A percentile compares a stretch with the other conserved stretches of the same genome.
phyloP scores from a whole-genome alignment of 2,113 vertebrate genomes.

The Miniopterus natalensis region DNA sequence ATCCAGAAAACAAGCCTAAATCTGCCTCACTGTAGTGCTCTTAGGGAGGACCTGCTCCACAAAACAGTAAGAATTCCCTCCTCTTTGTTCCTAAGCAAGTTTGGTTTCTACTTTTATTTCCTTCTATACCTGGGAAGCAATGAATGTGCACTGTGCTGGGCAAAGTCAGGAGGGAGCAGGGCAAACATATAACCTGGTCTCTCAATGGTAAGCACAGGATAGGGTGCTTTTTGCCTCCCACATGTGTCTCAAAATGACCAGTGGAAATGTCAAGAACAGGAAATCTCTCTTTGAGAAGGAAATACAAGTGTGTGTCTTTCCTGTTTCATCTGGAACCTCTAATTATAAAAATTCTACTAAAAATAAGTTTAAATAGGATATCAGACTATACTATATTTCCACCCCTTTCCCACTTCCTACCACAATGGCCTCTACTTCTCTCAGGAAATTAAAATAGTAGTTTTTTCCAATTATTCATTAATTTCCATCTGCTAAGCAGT shows the following conservation, averaged over 20 bases:
- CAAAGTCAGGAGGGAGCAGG: background rate
- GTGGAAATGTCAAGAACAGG: constrained; percentile 53
- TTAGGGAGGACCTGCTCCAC: background rate
- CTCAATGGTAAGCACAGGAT: background rate
- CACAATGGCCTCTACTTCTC: background rate
- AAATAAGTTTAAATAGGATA: constrained; percentile 29
- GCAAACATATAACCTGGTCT: background rate
- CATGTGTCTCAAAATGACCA: background rate
- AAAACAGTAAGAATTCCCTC: background rate
- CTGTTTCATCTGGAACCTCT: constrained; percentile 49
- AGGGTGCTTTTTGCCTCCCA: background rate
- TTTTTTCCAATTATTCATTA: background rate
- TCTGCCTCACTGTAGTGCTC: background rate
- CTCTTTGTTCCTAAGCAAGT: background rate
- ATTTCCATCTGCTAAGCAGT: background rate
- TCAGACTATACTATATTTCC: background rate
- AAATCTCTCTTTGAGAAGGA: constrained; percentile 52
- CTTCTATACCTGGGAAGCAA: background rate
- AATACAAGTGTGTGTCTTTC: constrained; percentile 21
- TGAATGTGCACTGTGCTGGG: background rate
- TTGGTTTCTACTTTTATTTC: background rate
- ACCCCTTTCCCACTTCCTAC: too few species aligned
- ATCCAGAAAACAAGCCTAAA: background rate
- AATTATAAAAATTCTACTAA: constrained; percentile 34
- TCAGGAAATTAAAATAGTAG: background rate